Base-by-base conservation (phyloP, 1,140 invertebrate genomes). In the Drepana arcuata region DNA sequence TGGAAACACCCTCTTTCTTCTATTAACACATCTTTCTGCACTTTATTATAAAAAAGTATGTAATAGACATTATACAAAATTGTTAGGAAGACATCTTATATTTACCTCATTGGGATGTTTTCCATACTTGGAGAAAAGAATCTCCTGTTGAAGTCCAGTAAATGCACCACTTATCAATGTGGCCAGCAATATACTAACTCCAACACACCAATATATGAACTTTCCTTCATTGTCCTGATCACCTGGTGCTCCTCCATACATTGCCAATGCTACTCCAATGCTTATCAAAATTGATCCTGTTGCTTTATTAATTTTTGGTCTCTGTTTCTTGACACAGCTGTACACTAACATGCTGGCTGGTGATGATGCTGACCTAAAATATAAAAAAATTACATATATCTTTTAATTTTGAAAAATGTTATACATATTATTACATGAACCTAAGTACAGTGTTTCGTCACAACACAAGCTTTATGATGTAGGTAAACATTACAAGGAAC, bases 331-430 rank as follows among this genome's bases (percentile, higher is more conserved):
- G n/a, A 54, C 49, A 41, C 48, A 65, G 56, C 74, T 79, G 7
- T 68, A 72, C 1, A 79, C 71, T 34, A 79, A 12, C 71, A 79
- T 75, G 34, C 74, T 77, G 14, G 70, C 69, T 13, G 74, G 74
- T 14, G 74, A 78, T 13, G 77, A 73, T 7, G 74, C 74, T 12
- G 77, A 82, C 41, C 77, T 82, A 50, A 27, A 68, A 65, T 42
- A 14, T 26, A 29, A 42, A 18, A 34, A 30, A 11, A 11, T 23
- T 25, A 1, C 1, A 25, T 34, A 24, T 34, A n/a, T 5, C 13
- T 5, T 13, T 13, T 10, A 16, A 1, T 23, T 40, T 26, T 33
- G 2, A 27, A 11, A 16, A 10, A 14, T 2, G 6, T 25, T 21
- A 32, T 32, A 36, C n/a, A n/a, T n/a, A n/a, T n/a, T n/a, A n/a